Base-by-base conservation (phyloP, 2,113 vertebrate genomes). In the Electrona antarctica region DNA sequence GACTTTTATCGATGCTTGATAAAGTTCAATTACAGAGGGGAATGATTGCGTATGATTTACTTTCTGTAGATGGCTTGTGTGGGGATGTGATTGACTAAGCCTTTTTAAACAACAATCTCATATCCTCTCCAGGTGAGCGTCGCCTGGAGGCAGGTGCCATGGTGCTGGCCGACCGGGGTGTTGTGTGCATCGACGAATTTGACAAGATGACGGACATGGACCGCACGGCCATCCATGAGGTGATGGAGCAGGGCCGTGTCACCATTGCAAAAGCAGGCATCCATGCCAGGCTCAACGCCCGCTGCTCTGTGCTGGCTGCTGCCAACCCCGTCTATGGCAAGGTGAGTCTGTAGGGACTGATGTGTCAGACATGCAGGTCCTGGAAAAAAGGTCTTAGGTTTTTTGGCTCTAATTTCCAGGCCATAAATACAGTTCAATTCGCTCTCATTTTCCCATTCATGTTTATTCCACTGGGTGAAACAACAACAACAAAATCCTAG, bases 161-260 rank as follows among this genome's bases (percentile, higher is more conserved):
- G 98, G 98, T 99, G 55, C 73, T 99, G 91, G 97, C 94, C 0
- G 98, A 99, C 91, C 88, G 98, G 1, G 97, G 98, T 0, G 96
- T 99, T 48, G 98, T 99, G 4, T 99, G 98, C 87, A 99, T 99
- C 0, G 98, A 99, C 0, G 98, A 99, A 80, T 99, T 99, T 0
- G 98, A 99, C 87, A 99, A 99, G 89, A 99, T 99, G 98, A 98
- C 98, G 0, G 98, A 99, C 83, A 95, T 98, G 58, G 97, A 99
- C 85, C 97, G 98, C 64, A 99, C 98, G 0, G 98, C 98, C 77
- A 99, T 99, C 91, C 98, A 99, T 0, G 98, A 99, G 84, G 98
- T 99, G 87, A 99, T 99, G 98, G 98, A 99, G 85, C 98, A 99
- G 89, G 98, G 98, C 0, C 93, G 96, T 0, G 97, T 99, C 86